phyloP scores from a whole-genome alignment of 2,888 invertebrate species.

The Tetanocera ferruginea region DNA sequence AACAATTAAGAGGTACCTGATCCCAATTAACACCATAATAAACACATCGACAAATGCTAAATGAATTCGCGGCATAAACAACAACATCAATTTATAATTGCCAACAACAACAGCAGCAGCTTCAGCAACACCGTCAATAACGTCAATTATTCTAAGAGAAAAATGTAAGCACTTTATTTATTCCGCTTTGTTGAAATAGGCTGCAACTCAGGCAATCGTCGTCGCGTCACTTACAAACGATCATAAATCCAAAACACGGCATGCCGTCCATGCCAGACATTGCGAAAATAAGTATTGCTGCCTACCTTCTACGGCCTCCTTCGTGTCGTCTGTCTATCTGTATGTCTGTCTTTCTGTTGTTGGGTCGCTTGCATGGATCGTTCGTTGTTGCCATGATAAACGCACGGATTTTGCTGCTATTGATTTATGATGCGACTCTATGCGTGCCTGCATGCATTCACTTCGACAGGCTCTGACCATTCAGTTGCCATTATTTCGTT shows the following conservation, averaged over 20 bases:
- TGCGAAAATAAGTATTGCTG: neutral
- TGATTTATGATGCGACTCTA: conserved; percentile 20
- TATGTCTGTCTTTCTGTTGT: conserved; percentile 5
- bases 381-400: conserved; percentile 22
- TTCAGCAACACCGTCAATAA: conserved; percentile 5
- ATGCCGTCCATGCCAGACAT: conserved; percentile 12
- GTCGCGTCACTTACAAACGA: conserved; percentile 4
- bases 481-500: conserved; percentile 31
- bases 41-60: conserved; percentile 17
- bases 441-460: conserved; percentile 26
- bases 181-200: neutral
- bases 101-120: conserved; percentile 5
- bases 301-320: neutral
- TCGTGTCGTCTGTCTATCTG: neutral
- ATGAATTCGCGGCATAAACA: conserved; percentile 12
- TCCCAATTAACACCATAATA: conserved; percentile 27
- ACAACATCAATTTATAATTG: conserved; percentile 16
- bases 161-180: conserved; percentile 1
- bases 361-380: neutral
- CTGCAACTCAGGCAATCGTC: conserved; percentile 1
- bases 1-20: conserved; percentile 20
- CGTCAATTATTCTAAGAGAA: conserved; percentile 15
- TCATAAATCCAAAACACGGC: conserved; percentile 28
- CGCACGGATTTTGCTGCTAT: conserved; percentile 23
- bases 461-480: conserved; percentile 18